Conservation (phyloP, 2,888 invertebrate genomes). For the Drosophila limbata region DNA sequence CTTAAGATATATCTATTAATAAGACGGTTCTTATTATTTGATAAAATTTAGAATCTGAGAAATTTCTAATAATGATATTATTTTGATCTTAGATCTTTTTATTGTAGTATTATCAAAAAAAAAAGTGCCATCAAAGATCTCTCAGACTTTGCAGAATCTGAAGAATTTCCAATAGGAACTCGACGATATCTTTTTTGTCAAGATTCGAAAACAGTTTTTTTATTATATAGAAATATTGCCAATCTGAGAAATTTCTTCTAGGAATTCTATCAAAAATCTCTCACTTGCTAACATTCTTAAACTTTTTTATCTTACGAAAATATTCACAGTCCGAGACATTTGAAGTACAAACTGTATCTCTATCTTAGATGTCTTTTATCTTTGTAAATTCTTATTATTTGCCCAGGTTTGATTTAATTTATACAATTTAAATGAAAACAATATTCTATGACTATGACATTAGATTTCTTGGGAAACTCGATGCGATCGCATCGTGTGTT, state of each 20-base stretch:
- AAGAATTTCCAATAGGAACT: not conserved
- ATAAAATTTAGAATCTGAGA: not conserved
- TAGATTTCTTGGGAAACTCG: conserved; percentile 19
- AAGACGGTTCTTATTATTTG: not conserved
- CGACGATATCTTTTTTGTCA: not conserved
- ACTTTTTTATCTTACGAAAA: not conserved
- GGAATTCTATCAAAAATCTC: not conserved
- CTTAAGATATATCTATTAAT: not conserved
- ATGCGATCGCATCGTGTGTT: conserved; percentile 16
- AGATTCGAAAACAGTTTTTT: too few relatives aligned
- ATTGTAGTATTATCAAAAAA: not conserved
- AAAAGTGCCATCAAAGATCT: too few relatives aligned
- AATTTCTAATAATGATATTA: not conserved
- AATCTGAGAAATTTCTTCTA: too few relatives aligned
- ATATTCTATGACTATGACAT: conserved; percentile 19
- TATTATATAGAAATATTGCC: too few relatives aligned
- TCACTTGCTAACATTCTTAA: not conserved
- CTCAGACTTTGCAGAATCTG: too few relatives aligned
- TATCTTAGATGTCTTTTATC: not conserved
- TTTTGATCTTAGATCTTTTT: not conserved
- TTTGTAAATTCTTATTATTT: not conserved
- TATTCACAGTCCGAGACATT: not conserved
- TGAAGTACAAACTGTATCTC: not conserved
- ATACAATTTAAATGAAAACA: conserved; percentile 9
- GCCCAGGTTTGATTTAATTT: not conserved